Conservation (phyloP, 2,888 invertebrate genomes). For the Acronicta psi region DNA sequence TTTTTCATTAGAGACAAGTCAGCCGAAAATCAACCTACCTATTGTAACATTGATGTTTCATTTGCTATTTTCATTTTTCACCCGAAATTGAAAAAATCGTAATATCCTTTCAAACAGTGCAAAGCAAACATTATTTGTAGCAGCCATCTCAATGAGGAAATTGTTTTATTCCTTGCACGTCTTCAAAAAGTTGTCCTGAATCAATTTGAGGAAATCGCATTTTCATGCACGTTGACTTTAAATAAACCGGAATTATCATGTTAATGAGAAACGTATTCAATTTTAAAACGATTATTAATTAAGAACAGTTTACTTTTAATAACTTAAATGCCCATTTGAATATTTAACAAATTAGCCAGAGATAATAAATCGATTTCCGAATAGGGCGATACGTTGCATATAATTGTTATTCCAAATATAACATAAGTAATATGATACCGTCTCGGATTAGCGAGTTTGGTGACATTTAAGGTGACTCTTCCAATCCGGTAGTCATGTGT, state of each 20-base stretch:
- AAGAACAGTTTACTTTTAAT: constrained; percentile 18
- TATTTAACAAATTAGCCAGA: constrained; percentile 1
- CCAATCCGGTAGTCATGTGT: constrained; percentile 62
- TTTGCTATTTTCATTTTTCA: constrained; percentile 21
- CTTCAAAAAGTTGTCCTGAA: constrained; percentile 49
- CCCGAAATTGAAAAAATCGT: constrained; percentile 48
- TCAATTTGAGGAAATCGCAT: constrained; percentile 57
- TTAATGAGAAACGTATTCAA: constrained; percentile 21
- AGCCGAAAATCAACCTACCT: background rate
- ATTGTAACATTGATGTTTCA: constrained; percentile 1
- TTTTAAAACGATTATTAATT: constrained; percentile 12
- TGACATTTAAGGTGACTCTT: constrained; percentile 39
- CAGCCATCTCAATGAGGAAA: constrained; percentile 61
- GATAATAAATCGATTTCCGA: constrained; percentile 16
- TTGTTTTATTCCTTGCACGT: constrained; percentile 55
- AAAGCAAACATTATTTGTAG: constrained; percentile 57
- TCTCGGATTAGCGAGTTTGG: constrained; percentile 46
- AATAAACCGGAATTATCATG: constrained; percentile 32
- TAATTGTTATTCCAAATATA: constrained; percentile 17
- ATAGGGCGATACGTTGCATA: background rate
- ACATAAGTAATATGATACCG: constrained; percentile 12
- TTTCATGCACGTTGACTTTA: constrained; percentile 44
- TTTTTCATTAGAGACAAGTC: background rate
- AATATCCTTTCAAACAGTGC: constrained; percentile 58
- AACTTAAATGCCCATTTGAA: constrained; percentile 13